These are phyloP conservation scores for Lottia gigantea DNA, from an alignment of 2,888 invertebrate species.

Conservation along the genomic window DNA sequence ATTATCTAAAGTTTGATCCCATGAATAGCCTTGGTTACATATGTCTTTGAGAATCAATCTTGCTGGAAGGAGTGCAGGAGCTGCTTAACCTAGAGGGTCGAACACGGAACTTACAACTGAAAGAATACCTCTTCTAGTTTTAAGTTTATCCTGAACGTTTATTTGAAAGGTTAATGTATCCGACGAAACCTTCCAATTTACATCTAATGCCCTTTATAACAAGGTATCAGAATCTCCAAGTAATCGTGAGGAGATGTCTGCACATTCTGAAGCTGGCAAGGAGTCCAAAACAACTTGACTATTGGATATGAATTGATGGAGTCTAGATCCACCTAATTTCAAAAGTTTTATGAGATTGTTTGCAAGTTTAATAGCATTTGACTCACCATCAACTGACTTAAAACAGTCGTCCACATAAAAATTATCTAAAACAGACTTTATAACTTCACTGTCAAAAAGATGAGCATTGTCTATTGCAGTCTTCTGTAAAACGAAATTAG, in stretches of 20 bases:
- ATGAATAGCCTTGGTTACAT: neutral
- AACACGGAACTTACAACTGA: conserved; percentile 12
- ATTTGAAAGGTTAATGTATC: too few species aligned
- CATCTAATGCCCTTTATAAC: too few species aligned
- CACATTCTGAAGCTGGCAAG: too few species aligned
- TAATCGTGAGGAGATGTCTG: too few species aligned
- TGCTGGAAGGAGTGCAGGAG: conserved; percentile 13
- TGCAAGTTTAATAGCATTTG: too few species aligned
- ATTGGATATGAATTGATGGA: too few species aligned
- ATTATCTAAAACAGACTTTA: conserved; percentile 12
- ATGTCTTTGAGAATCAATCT: conserved; percentile 14
- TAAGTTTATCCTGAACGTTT: too few species aligned
- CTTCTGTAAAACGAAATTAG: neutral
- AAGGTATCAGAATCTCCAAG: too few species aligned
- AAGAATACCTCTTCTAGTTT: conserved; percentile 15
- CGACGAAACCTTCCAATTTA: too few species aligned
- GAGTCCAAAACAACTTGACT: too few species aligned
- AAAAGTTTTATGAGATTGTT: too few species aligned
- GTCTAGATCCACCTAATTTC: too few species aligned
- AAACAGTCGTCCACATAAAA: conserved; percentile 30
- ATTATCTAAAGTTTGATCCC: conserved; percentile 1
- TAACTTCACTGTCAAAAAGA: neutral
- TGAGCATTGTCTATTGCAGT: neutral
- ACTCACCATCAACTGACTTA: conserved; percentile 17
- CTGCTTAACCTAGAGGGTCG: conserved; percentile 17